Percentiles rank a stretch among this genome's conserved stretches.
Evolutionary conservation across 2,888 invertebrate genomes (phyloP).

Genomic region (Amphipoea oculea): DNA sequence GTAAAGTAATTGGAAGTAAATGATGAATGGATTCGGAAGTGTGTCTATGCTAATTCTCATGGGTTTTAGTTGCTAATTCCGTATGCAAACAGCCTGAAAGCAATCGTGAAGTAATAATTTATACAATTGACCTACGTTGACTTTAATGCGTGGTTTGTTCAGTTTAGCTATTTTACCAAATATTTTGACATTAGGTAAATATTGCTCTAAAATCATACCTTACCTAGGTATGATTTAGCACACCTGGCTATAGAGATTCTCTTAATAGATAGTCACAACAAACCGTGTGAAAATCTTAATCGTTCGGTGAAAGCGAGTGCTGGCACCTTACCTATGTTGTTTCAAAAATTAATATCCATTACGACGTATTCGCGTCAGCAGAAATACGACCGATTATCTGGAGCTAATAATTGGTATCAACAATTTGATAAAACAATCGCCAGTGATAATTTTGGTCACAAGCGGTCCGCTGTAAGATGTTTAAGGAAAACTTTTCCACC

Average conservation of each 20-base stretch:
- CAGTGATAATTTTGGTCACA: not conserved
- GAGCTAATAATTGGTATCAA: slow-evolving; percentile 42
- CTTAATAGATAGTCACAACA: slow-evolving; percentile 3
- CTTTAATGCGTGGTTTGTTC: not conserved
- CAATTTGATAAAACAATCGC: slow-evolving; percentile 19
- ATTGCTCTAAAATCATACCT: not conserved
- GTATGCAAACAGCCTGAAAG: not conserved
- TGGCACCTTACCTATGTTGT: slow-evolving; percentile 30
- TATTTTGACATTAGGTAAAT: not conserved
- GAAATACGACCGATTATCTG: slow-evolving; percentile 45
- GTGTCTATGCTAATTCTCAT: slow-evolving; percentile 20
- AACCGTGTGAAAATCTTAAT: slow-evolving; percentile 51
- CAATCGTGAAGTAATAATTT: not conserved
- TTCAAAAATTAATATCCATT: slow-evolving; percentile 52
- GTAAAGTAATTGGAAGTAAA: slow-evolving; percentile 42
- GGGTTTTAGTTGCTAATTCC: not conserved
- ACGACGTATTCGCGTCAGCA: slow-evolving; percentile 33
- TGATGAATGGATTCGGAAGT: slow-evolving; percentile 36
- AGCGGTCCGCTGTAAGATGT: not conserved
- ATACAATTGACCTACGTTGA: not conserved
- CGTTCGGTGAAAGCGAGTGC: slow-evolving; percentile 36
- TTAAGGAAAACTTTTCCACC: not conserved
- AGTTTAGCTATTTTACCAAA: not conserved
- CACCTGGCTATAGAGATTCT: slow-evolving; percentile 11
- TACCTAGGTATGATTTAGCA: slow-evolving; percentile 1